Evolutionary conservation across 2,888 invertebrate species (phyloP), one percentile per base, ranked within the genome.

Genomic region (Capitulum mitella): DNA sequence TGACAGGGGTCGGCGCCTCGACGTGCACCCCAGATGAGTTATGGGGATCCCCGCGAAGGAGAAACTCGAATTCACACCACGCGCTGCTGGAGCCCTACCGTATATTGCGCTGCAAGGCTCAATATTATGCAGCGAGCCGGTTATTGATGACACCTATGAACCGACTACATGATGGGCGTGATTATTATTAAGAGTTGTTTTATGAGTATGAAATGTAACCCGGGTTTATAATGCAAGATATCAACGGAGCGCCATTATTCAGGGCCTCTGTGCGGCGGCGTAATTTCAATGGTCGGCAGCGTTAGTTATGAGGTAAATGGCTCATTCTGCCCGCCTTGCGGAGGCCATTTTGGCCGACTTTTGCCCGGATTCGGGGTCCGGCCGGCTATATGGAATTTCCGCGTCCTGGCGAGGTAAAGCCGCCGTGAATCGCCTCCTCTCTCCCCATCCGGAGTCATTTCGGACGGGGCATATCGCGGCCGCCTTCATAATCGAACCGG

Each of bases 141-240:
- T 70, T 70, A 70, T 70, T 70, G 70, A 70, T 70, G 70, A 8
- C 40, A 40, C 40, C 40, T 70, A 64, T 34, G 70, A 70, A 22
- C 70, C 26, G 37, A 70, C 26, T 70, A 26, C 70, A 40, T 40
- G 70, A 70, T 70, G 70, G 70, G 40, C 6, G 70, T 70, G 22
- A 40, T 40, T 40, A 40, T 40, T 40, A 70, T 70, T 70, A 70
- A 37, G 40, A 40, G 10, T 26, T 70, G 70, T 26, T 70, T 70
- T 70, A 70, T 37, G 70, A 29, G 37, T 26, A 70, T 12, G 40
- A 40, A 26, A 40, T 70, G 70, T 70, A 70, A 40, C 70, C 37
- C 19, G 6, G 19, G 64, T 32, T 34, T 64, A 32, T 34, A 64
- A 64, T 64, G 64, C 64, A 64, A 34, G 64, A 64, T 64, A 32